Evolutionary conservation across 2,797 vertebrate genomes (phyloP), one percentile per base, ranked within the genome.

Genomic region (Australoheros facetus): DNA sequence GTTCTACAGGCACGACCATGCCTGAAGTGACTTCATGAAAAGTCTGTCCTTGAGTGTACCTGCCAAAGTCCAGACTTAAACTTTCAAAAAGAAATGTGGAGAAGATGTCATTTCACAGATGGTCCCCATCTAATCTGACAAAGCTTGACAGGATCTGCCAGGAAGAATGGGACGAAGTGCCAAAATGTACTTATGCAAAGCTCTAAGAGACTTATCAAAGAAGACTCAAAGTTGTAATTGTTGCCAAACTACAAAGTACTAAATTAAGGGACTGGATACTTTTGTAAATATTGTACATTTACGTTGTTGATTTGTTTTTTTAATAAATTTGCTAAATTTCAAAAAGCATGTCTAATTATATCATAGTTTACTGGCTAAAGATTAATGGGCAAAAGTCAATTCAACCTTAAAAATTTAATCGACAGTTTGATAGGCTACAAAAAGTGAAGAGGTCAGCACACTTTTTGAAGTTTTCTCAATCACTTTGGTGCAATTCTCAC

Each of bases 31-130:
- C 56, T 78, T 74, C 58, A 57, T 34, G 4, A 34, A 45, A 21
- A 32, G 21, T 75, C 62, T 28, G 37, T 57, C 62, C 28, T 77
- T 37, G 10, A 30, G 21, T 4, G 37, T 19, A 30, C 16, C 56
- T 12, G 62, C 71, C 75, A 78, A 74, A 71, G 37, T 28, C 12
- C 60, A 70, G 72, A 70, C 71, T 56, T 74, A 71, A 70, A 60
- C 62, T 51, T 48, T 16, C 16, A 59, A 32, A 37, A 39, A 32
- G 37, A 71, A 75, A 57, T 78, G 81, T 78, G 75, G 45, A 48
- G n/a, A 75, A 74, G 57, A 74, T 55, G 34, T 56, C 71, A 17
- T 60, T 14, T 69, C 60, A 54, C 39, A 21, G 26, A 39, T 23
- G 73, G 26, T 74, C 10, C 6, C 13, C 13, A 2, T 71, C 37